phyloP scores from a whole-genome alignment of 2,888 invertebrate genomes.

The Omphaloscelis lunosa region DNA sequence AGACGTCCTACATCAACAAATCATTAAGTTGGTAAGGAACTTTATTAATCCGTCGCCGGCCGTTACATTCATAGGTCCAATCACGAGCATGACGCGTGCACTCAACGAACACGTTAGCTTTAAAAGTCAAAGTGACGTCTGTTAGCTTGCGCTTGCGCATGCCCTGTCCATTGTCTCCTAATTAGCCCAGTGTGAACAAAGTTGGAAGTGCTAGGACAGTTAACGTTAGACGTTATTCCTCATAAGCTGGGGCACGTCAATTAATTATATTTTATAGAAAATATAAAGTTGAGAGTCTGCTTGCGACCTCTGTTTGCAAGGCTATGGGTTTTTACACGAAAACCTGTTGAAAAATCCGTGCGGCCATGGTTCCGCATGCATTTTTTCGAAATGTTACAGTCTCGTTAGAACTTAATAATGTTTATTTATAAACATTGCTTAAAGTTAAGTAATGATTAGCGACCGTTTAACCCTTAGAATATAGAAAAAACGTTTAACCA shows the following conservation, averaged over 20 bases:
- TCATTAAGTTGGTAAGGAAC: not conserved
- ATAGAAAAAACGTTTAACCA: too few relatives aligned
- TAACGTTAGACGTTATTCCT: slow-evolving; percentile 45
- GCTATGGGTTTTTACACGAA: slow-evolving; percentile 68
- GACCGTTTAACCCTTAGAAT: too few relatives aligned
- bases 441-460: too few relatives aligned
- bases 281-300: slow-evolving; percentile 47
- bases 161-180: slow-evolving; percentile 40
- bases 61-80: slow-evolving; percentile 17
- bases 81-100: slow-evolving; percentile 29
- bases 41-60: slow-evolving; percentile 16
- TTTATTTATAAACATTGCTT: too few relatives aligned
- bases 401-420: not conserved
- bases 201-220: slow-evolving; percentile 17
- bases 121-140: slow-evolving; percentile 54
- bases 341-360: slow-evolving; percentile 63
- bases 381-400: slow-evolving; percentile 30
- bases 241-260: slow-evolving; percentile 45
- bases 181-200: slow-evolving; percentile 35
- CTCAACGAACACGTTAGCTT: slow-evolving; percentile 20
- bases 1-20: slow-evolving; percentile 5
- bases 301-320: slow-evolving; percentile 56
- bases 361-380: slow-evolving; percentile 52
- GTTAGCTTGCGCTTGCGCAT: slow-evolving; percentile 34
- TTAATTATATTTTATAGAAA: slow-evolving; percentile 59